Percentiles rank a stretch among this genome's conserved stretches.
phyloP scores from a whole-genome alignment of 2,113 vertebrate genomes.

The Hypanus sabinus region DNA sequence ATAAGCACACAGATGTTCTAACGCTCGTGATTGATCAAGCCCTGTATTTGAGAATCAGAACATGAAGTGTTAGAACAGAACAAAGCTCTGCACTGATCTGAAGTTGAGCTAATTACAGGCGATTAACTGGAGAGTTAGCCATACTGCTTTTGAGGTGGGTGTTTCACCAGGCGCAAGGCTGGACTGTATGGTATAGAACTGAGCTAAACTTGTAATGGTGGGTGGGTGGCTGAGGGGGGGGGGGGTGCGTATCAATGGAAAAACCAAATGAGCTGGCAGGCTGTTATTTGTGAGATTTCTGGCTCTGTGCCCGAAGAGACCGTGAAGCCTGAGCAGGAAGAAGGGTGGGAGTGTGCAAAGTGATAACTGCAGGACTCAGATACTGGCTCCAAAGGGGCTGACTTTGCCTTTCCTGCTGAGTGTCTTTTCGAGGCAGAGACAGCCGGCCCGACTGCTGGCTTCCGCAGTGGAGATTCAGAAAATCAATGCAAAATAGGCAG shows the following conservation, averaged over 20 bases:
- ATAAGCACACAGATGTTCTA: neutral
- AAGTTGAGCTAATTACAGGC: neutral
- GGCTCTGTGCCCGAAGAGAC: constrained; percentile 33
- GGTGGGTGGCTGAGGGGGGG: fast-evolving
- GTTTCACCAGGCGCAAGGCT: neutral
- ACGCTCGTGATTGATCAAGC: neutral
- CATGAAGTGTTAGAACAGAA: neutral
- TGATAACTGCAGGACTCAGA: neutral
- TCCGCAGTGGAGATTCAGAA: constrained; percentile 41
- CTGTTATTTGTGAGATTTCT: constrained; percentile 39
- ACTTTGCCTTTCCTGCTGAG: constrained; percentile 62
- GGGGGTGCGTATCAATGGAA: neutral
- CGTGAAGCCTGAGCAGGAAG: neutral
- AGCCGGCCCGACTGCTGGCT: constrained; percentile 56
- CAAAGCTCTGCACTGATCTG: neutral
- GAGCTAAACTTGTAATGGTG: fast-evolving
- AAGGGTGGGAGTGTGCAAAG: neutral
- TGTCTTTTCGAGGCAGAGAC: constrained; percentile 49
- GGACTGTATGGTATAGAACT: neutral
- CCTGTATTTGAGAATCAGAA: neutral
- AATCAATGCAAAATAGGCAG: constrained; percentile 34
- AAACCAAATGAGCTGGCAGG: constrained; percentile 34
- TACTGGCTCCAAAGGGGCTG: neutral
- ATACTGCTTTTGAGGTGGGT: neutral
- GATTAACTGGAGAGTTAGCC: neutral